These are phyloP conservation scores for Philaethria dido DNA, from an alignment of 2,888 invertebrate genomes.

Conservation along the genomic window DNA sequence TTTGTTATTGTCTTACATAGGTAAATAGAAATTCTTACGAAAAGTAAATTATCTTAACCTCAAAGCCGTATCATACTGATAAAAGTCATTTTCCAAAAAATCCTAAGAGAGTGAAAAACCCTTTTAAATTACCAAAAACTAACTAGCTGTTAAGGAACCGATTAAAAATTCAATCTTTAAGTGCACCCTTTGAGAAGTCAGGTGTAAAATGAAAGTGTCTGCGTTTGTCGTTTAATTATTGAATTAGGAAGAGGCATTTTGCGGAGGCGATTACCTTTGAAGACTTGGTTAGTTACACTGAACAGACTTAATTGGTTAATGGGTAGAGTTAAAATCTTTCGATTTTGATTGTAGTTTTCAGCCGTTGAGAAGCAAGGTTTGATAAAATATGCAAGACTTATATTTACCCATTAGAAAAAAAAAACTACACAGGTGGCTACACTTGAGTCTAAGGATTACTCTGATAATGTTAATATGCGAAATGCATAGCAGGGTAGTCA, in stretches of 20 bases:
- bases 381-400: background rate
- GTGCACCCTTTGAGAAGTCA: slow-evolving; percentile 56
- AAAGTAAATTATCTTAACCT: no score
- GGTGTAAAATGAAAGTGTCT: slow-evolving; percentile 60
- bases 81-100: no score
- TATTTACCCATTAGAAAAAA: no score
- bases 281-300: slow-evolving; percentile 51
- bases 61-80: no score
- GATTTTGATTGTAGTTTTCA: background rate
- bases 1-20: no score
- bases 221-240: slow-evolving; percentile 57
- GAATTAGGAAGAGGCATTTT: slow-evolving; percentile 54
- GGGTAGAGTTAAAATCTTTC: background rate
- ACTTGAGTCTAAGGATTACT: no score
- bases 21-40: no score
- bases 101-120: no score
- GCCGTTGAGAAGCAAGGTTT: background rate
- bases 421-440: no score
- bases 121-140: slow-evolving; percentile 33
- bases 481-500: background rate
- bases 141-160: slow-evolving; percentile 46
- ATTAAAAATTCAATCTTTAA: slow-evolving; percentile 58
- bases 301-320: slow-evolving; percentile 23
- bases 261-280: slow-evolving; percentile 54
- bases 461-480: no score